Percentiles rank a stretch among this genome's conserved stretches.
Evolutionary conservation across 2,888 invertebrate genomes (phyloP).

Genomic region (Geotrupes spiniger): DNA sequence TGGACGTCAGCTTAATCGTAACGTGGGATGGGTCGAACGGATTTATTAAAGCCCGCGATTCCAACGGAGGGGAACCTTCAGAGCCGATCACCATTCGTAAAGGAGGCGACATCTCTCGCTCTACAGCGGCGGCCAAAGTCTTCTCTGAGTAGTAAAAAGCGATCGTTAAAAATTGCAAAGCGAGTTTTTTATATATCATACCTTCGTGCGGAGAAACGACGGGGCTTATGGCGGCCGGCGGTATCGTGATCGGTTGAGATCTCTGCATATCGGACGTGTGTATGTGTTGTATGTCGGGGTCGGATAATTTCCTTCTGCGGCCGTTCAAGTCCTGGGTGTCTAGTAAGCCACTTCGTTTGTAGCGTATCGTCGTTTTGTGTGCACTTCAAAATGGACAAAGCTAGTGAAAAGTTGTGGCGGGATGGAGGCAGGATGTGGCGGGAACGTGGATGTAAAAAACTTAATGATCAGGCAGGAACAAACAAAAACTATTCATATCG

Average conservation of each 20-base stretch:
- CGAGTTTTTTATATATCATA: constrained; percentile 20
- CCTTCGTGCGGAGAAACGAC: constrained; percentile 45
- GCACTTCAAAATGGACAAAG: constrained; percentile 7
- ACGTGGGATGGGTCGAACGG: constrained; percentile 98
- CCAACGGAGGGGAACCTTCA: constrained; percentile 60
- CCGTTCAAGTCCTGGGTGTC: constrained; percentile 51
- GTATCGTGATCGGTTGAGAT: constrained; percentile 49
- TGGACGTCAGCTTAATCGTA: constrained; percentile 92
- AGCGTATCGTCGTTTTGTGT: constrained; percentile 50
- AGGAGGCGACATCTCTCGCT: constrained; percentile 55
- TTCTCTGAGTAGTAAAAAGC: constrained; percentile 11
- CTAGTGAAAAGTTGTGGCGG: too few relatives aligned
- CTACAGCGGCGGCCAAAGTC: constrained; percentile 36
- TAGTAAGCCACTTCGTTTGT: constrained; percentile 71
- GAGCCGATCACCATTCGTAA: constrained; percentile 57
- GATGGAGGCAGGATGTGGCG: too few relatives aligned
- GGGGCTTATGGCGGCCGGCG: constrained; percentile 43
- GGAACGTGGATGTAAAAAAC: too few relatives aligned
- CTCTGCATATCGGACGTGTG: constrained; percentile 19
- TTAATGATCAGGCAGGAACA: too few relatives aligned
- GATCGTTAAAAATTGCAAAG: constrained; percentile 1
- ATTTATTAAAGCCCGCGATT: constrained; percentile 87
- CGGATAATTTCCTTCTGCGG: constrained; percentile 78
- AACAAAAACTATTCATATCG: too few relatives aligned
- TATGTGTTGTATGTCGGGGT: constrained; percentile 79